Conservation (phyloP, 2,113 vertebrate genomes). For the Pheucticus melanocephalus region DNA sequence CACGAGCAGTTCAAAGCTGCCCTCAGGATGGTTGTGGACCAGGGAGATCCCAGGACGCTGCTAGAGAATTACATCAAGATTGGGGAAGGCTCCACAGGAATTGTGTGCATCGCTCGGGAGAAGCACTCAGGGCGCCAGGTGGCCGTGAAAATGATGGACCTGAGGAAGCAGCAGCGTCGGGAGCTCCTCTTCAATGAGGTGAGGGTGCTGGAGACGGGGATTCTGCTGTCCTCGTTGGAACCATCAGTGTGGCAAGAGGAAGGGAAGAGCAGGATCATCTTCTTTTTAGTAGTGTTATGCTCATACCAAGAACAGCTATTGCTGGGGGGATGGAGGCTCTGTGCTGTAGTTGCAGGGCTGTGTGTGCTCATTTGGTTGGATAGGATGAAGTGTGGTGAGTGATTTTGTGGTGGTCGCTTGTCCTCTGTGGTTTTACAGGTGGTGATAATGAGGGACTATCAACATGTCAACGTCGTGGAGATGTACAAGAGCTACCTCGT, state of each 20-base stretch:
- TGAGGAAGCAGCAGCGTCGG: slow-evolving; percentile 93
- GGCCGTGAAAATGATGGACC: slow-evolving; percentile 98
- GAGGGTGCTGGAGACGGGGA: neutral
- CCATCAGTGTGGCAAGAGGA: neutral
- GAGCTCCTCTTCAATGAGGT: slow-evolving; percentile 99
- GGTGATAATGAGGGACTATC: slow-evolving; percentile 98
- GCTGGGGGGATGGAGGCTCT: neutral
- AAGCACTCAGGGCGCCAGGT: slow-evolving; percentile 93
- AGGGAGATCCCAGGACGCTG: slow-evolving; percentile 88
- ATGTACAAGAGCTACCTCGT: slow-evolving; percentile 98
- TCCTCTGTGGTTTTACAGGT: slow-evolving; percentile 77
- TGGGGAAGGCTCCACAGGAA: slow-evolving; percentile 94
- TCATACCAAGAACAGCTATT: neutral
- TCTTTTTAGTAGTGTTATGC: neutral
- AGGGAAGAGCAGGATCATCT: neutral
- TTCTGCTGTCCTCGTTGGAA: neutral
- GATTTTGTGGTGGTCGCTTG: neutral
- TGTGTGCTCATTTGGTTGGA: neutral
- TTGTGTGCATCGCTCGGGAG: slow-evolving; percentile 94
- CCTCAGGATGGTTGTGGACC: slow-evolving; percentile 96
- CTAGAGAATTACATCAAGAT: slow-evolving; percentile 97
- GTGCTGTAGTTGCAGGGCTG: rapidly evolving
- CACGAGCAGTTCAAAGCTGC: slow-evolving; percentile 98
- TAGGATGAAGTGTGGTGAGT: neutral
- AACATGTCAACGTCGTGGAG: slow-evolving; percentile 94